Evolutionary conservation across 1,140 invertebrate species (phyloP).

Genomic region (Drosophila ananassae): DNA sequence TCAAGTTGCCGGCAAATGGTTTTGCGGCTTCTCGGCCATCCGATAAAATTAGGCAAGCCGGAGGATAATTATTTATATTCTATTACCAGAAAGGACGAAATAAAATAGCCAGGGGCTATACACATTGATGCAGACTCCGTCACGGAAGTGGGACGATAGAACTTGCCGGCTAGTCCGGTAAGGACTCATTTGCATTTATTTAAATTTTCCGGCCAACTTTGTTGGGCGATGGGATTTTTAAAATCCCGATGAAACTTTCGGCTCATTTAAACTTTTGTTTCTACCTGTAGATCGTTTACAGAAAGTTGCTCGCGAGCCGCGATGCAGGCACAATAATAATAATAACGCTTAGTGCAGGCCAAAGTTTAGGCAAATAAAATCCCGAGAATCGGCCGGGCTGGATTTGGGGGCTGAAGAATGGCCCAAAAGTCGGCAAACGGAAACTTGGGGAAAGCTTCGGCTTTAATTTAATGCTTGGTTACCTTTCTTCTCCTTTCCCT

Average conservation of each 20-base stretch:
- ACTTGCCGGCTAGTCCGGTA: not conserved
- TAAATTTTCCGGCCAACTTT: slow-evolving; percentile 11
- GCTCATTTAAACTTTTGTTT: slow-evolving; percentile 22
- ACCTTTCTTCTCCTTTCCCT: slow-evolving; percentile 52
- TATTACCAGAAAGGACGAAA: not conserved
- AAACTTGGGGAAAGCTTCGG: slow-evolving; percentile 14
- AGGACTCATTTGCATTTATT: slow-evolving; percentile 31
- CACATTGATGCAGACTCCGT: slow-evolving; percentile 13
- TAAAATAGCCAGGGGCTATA: slow-evolving; percentile 51
- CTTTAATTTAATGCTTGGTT: slow-evolving; percentile 79
- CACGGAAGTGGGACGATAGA: not conserved
- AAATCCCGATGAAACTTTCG: slow-evolving; percentile 27
- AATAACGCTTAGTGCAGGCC: slow-evolving; percentile 57
- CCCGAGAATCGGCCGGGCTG: slow-evolving; percentile 28
- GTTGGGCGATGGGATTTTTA: not conserved
- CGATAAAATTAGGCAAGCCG: slow-evolving; percentile 56
- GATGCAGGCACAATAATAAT: slow-evolving; percentile 57
- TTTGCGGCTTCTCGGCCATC: slow-evolving; percentile 51
- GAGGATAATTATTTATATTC: slow-evolving; percentile 72
- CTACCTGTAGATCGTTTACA: slow-evolving; percentile 28
- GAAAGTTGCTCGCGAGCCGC: slow-evolving; percentile 3
- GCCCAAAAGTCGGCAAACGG: slow-evolving; percentile 15
- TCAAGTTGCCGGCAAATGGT: slow-evolving; percentile 60
- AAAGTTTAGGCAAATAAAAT: slow-evolving; percentile 54
- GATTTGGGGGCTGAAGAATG: slow-evolving; percentile 25